Evolutionary conservation across 2,888 invertebrate species (phyloP), one percentile per base, ranked within the genome.

Genomic region (Stenoptilia bipunctidactyla): DNA sequence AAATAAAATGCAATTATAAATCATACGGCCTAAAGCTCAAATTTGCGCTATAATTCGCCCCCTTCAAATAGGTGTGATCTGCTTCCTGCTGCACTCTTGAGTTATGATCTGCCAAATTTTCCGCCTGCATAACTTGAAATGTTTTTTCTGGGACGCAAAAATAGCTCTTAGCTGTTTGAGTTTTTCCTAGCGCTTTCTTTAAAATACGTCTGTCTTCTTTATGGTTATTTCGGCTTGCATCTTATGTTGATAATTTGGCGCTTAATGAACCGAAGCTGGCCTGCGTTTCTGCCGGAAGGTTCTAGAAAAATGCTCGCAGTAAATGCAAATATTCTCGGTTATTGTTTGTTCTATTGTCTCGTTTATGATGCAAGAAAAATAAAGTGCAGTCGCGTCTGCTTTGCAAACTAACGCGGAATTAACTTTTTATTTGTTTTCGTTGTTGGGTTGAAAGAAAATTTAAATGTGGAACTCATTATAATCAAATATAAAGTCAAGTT

Each of bases 331-430:
- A 74, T 70, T 69, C 66, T 56, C 65, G 64, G 66, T 75, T 75
- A 80, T 79, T 79, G 75, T 80, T 79, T 73, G 69, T 66, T 53
- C 69, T 69, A 75, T 77, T 79, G 75, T 80, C 66, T 66, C 65
- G 66, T 76, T 73, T 72, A 72, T 70, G 68, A 68, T 64, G 63
- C 65, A 53, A 56, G 61, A 68, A 66, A 54, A 50, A 49, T 46
- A 49, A 45, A 43, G 6, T 30, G 30, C 30, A 30, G 9, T n/a
- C 30, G 12, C 30, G 30, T 30, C 30, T 30, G 30, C 43, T 30
- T 9, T 9, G 30, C 30, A 30, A 30, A 30, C 6, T 30, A n/a
- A 30, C 6, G 30, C 30, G 30, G 12, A 30, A 30, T 30, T 9
- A 30, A 12, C 30, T 9, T 30, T n/a, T 30, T n/a, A 3, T 30